phyloP scores from a whole-genome alignment of 2,113 vertebrate genomes.

The Oriolus oriolus region DNA sequence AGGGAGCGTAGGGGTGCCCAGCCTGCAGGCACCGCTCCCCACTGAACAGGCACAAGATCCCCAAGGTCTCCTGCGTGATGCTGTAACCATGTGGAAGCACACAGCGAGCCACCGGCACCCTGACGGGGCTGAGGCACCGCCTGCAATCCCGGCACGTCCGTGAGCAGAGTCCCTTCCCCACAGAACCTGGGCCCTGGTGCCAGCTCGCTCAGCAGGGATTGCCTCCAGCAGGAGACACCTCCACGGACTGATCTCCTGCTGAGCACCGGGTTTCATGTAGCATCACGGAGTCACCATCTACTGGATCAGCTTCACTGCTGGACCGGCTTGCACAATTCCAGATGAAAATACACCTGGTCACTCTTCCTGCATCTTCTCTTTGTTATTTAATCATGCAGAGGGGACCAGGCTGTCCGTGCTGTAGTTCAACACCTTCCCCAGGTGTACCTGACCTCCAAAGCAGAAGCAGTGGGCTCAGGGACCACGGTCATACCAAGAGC shows the following conservation, averaged over 20 bases:
- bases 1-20: background rate
- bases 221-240: background rate
- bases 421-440: background rate
- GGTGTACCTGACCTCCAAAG: background rate
- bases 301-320: background rate
- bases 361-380: background rate
- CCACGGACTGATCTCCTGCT: background rate
- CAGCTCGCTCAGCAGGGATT: background rate
- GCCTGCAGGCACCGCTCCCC: fast-evolving
- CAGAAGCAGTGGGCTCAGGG: background rate
- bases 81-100: fast-evolving
- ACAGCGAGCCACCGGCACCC: background rate
- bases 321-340: background rate
- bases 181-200: background rate
- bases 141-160: background rate
- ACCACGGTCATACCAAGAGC: background rate
- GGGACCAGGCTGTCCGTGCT: background rate
- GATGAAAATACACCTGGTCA: background rate
- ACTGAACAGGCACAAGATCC: background rate
- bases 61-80: fast-evolving
- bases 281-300: fast-evolving
- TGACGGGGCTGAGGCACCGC: fast-evolving
- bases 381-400: too few species aligned
- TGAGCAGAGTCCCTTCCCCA: background rate
- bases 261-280: fast-evolving